Conservation (phyloP, 2,797 vertebrate genomes). For the Brotula barbata region DNA sequence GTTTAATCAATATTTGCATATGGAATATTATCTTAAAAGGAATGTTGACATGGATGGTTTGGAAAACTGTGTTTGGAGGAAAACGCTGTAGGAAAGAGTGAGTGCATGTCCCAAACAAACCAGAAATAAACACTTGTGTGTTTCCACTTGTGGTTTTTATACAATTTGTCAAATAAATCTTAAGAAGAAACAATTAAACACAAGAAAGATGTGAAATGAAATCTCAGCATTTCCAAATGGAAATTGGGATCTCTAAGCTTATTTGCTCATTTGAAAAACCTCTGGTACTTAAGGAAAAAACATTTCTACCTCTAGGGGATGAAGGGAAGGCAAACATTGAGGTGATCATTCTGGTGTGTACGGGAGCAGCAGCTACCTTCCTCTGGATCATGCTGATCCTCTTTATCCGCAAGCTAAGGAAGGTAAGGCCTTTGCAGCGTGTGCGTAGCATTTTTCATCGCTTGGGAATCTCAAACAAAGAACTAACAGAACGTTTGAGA, state of each 20-base stretch:
- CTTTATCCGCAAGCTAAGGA: constrained; percentile 91
- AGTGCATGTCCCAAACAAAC: constrained; percentile 52
- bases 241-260: neutral
- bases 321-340: constrained; percentile 89
- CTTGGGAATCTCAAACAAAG: neutral
- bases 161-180: constrained; percentile 34
- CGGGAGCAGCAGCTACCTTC: constrained; percentile 89
- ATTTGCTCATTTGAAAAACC: constrained; percentile 14
- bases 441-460: no score
- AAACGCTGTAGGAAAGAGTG: constrained; percentile 38
- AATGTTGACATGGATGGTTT: constrained; percentile 33
- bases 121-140: constrained; percentile 42
- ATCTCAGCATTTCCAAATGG: neutral
- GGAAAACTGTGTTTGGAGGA: constrained; percentile 41
- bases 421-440: constrained; percentile 79
- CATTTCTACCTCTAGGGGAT: constrained; percentile 77
- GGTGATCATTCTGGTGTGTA: constrained; percentile 92
- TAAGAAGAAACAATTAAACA: constrained; percentile 38
- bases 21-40: constrained; percentile 20
- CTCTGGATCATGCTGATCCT: constrained; percentile 95
- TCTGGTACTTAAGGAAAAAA: constrained; percentile 24
- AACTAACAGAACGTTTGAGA: neutral
- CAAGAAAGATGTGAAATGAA: constrained; percentile 20
- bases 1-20: constrained; percentile 19
- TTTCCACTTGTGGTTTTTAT: constrained; percentile 49